Evolutionary conservation across 2,888 invertebrate species (phyloP).

Genomic region (Folsomia manolachei): DNA sequence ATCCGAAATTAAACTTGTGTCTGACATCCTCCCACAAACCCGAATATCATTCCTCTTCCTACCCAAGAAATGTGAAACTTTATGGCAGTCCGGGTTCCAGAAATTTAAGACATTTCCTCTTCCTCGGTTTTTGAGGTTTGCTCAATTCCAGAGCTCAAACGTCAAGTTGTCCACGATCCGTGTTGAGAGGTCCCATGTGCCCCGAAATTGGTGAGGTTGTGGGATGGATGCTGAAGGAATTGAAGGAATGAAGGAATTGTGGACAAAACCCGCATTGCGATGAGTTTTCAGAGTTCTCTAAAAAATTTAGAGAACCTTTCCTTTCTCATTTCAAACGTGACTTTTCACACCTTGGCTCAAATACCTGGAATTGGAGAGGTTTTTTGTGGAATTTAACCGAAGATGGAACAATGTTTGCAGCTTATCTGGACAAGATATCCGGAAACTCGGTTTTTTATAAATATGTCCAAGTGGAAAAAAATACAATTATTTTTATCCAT

Average conservation of each 20-base stretch:
- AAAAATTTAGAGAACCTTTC: constrained; percentile 15
- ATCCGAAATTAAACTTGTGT: no score
- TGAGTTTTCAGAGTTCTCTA: background rate
- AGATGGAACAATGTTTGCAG: background rate
- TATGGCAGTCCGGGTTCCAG: no score
- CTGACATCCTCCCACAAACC: no score
- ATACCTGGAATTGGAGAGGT: background rate
- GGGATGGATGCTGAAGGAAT: background rate
- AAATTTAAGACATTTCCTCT: no score
- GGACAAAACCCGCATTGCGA: background rate
- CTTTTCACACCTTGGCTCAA: constrained; percentile 9
- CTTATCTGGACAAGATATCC: background rate
- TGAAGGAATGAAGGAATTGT: no score
- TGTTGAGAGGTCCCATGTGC: constrained; percentile 3
- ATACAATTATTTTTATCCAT: no score
- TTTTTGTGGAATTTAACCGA: background rate
- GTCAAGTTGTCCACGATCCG: background rate
- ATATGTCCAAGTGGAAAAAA: no score
- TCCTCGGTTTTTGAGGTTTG: background rate
- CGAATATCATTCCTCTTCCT: background rate
- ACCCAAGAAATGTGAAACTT: constrained; percentile 1
- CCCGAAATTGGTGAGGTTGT: constrained; percentile 16
- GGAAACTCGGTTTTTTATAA: background rate
- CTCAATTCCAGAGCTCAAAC: background rate
- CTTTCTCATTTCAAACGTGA: constrained; percentile 18